Evolutionary conservation across 2,888 invertebrate species (phyloP), one percentile per base, ranked within the genome.

Genomic region (Lycocerus yunnanus): DNA sequence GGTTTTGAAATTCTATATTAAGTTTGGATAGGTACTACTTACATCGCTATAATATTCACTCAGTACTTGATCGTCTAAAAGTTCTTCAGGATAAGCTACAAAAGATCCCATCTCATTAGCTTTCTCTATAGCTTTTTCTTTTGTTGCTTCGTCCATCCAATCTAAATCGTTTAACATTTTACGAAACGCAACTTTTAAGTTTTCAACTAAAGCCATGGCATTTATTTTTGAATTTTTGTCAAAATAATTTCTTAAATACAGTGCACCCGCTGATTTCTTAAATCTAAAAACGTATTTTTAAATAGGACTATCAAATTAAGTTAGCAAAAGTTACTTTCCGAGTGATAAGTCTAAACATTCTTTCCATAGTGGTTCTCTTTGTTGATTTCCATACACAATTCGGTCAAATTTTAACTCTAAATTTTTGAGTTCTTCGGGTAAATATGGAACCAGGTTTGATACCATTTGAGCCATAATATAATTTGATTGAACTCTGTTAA

Each of bases 41-140:
- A 93, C 93, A 76, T 92, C 91, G 8, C 90, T 85, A 84, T 96
- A 97, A 84, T 95, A 94, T 66, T 78, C 69, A 61, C 79, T 79
- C 61, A 83, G 81, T 61, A 71, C 69, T 5, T 68, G 73, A 18
- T 77, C 77, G 61, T 82, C 74, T 15, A 78, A 79, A 66, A 81
- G 78, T 73, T 82, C 82, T 10, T 79, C 77, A 13, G 82, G 82
- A 18, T 78, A 82, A 9, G 80, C 83, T 15, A 82, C 78, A 58
- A 79, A 75, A 21, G 77, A 70, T 14, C 61, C 75, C 16, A 82
- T 75, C 14, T 79, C 79, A 18, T 71, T 58, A 14, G 82, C 70
- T 74, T 81, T 82, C 10, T 65, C 61, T 10, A 80, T 61, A 9
- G 81, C 81, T 20, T 69, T 72, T 14, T 72, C 72, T 72, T 75